Base-by-base conservation (phyloP, 1,140 invertebrate species). In the Musca domestica region DNA sequence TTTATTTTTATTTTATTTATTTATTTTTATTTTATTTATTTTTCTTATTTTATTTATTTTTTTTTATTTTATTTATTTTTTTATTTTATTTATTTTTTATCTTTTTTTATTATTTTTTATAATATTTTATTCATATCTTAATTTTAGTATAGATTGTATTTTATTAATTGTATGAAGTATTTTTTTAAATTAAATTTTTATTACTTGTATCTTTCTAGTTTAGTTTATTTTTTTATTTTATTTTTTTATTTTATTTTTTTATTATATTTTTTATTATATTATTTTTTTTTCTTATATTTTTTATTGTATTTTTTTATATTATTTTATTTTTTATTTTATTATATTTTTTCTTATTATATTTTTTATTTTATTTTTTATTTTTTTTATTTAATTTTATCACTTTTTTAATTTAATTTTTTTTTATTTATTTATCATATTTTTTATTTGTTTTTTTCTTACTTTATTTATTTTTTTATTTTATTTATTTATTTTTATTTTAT, bases 61-160 rank as follows among this genome's bases (percentile, higher is more conserved):
- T 54, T 14, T 20, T 54, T 54, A 9, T 14, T 54, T 54, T 54
- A 17, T 64, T 7, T 2, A 41, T 41, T 34, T 64, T 41, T 41
- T 41, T 64, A 17, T 2, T 64, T 64, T 41, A 64, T 17, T 7
- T 64, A 19, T 34, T 14, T 34, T 64, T 41, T 46, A 25, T 64
- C 22, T 46, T 64, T 14, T 7, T 41, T 64, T 64, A 34, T 17
- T 64, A 15, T 64, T 64, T 64, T 34, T 64, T 3, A 25, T 64
- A 64, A 14, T 20, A 15, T 4, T 10, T 20, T 54, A 1, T 14
- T 4, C 10, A 54, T 54, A 15, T 54, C 17, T 20, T 23, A 15
- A 20, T 14, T 54, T 23, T 54, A 1, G 19, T 20, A 15, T 54
- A 15, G 19, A 14, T 54, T 54, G 12, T 54, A 15, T 2, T 23